A percentile compares a stretch with the other conserved stretches of the same genome.
These are phyloP conservation scores for Corella eumyota DNA, from an alignment of 23 tunicate genomes.

Conservation along the genomic window DNA sequence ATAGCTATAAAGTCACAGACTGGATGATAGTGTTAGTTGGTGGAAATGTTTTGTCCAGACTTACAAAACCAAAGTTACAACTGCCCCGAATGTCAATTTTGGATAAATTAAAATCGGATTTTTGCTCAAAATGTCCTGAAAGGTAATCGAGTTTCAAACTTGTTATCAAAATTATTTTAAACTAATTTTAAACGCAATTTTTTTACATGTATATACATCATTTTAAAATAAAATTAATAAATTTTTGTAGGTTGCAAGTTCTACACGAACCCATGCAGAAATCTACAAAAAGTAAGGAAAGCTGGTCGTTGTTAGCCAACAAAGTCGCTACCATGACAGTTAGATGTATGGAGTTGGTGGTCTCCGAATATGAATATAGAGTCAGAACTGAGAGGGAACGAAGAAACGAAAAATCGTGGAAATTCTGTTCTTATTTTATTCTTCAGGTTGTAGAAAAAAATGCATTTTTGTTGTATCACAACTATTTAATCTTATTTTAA, in stretches of 20 bases:
- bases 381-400: conserved; percentile 84
- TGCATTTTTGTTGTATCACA: no score
- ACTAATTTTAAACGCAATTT: no score
- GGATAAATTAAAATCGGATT: conserved; percentile 80
- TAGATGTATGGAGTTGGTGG: conserved; percentile 64
- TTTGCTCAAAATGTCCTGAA: conserved; percentile 73
- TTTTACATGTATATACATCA: no score
- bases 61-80: conserved; percentile 58
- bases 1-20: conserved; percentile 14
- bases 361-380: conserved; percentile 59
- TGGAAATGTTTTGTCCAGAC: conserved; percentile 43
- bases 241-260: conserved; percentile 27
- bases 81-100: conserved; percentile 34
- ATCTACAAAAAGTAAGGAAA: conserved; percentile 46
- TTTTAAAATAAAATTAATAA: no score
- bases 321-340: conserved; percentile 63
- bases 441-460: conserved; percentile 77
- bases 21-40: conserved; percentile 75
- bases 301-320: conserved; percentile 49
- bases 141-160: conserved; percentile 17
- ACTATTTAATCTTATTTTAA: no score
- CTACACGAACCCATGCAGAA: conserved; percentile 75
- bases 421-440: conserved; percentile 83
- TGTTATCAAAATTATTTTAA: no score
- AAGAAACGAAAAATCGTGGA: conserved; percentile 88